phyloP scores from a whole-genome alignment of 2,888 invertebrate genomes.

The Lepeophtheirus nordmannii region DNA sequence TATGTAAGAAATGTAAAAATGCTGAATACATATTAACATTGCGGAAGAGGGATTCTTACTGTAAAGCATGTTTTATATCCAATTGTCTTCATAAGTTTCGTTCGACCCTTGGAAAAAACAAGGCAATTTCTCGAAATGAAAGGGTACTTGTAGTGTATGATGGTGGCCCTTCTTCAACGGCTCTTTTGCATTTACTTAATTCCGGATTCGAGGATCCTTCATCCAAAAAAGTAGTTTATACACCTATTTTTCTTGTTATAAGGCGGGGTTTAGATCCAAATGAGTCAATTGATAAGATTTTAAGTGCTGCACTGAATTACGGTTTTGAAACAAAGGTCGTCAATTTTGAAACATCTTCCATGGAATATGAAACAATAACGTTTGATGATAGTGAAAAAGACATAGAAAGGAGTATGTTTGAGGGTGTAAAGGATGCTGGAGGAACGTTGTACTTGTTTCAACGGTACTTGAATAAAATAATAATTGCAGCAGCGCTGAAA shows the following conservation, averaged over 20 bases:
- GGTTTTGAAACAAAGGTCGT: not conserved
- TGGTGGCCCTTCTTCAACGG: not conserved
- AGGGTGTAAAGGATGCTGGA: not conserved
- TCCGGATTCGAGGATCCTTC: not conserved
- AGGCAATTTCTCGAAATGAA: constrained; percentile 8
- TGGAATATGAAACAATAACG: not conserved
- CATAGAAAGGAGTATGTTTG: not conserved
- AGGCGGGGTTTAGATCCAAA: not conserved
- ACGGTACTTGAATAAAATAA: not conserved
- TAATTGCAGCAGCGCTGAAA: not conserved
- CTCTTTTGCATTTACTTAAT: not conserved
- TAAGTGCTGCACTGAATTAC: not conserved
- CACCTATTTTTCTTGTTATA: not conserved
- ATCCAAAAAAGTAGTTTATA: not conserved
- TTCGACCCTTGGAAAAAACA: constrained; percentile 19
- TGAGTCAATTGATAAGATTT: not conserved
- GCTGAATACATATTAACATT: not conserved
- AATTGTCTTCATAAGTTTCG: constrained; percentile 16
- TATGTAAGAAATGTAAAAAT: constrained; percentile 11
- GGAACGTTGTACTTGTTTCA: not conserved
- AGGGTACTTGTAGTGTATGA: constrained; percentile 6
- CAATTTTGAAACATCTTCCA: not conserved
- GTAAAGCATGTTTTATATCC: constrained; percentile 14
- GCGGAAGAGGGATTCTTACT: constrained; percentile 13
- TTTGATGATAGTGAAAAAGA: not conserved